Conservation (phyloP, 2,113 vertebrate species). For the Nerophis ophidion region DNA sequence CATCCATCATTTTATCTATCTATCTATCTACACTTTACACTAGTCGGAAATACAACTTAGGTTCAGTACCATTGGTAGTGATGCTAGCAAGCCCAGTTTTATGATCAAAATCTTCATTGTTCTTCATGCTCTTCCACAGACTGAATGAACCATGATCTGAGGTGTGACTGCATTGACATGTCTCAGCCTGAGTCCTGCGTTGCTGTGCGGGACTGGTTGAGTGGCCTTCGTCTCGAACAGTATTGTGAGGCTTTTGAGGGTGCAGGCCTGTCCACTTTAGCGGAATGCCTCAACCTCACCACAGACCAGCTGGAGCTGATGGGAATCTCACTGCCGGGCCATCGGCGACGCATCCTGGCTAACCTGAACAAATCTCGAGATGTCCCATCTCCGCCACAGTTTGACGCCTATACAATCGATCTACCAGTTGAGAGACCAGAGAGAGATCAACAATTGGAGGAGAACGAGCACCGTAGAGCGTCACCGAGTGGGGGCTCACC, state of each 20-base stretch:
- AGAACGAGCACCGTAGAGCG: background rate
- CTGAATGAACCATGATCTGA: conserved; percentile 33
- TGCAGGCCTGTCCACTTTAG: conserved; percentile 57
- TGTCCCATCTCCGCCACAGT: background rate
- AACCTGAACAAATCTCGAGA: conserved; percentile 73
- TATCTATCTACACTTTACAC: too few species aligned
- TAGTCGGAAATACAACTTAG: too few species aligned
- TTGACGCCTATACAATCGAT: background rate
- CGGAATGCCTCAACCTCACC: conserved; percentile 73
- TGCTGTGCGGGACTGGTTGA: conserved; percentile 76
- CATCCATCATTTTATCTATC: too few species aligned
- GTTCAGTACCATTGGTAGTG: too few species aligned
- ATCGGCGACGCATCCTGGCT: conserved; percentile 82
- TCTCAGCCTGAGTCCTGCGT: conserved; percentile 54
- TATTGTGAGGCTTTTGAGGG: conserved; percentile 74
- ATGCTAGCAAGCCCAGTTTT: background rate
- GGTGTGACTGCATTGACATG: conserved; percentile 36
- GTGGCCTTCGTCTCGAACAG: conserved; percentile 81
- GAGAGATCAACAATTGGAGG: background rate
- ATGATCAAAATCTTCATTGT: background rate
- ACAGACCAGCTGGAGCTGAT: conserved; percentile 69
- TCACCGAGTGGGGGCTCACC: conserved; percentile 19
- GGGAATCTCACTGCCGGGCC: conserved; percentile 80
- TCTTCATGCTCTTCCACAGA: conserved; percentile 35
- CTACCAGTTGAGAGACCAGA: conserved; percentile 13